phyloP scores from a whole-genome alignment of 1,140 invertebrate genomes.

The Heliconius hermathena region DNA sequence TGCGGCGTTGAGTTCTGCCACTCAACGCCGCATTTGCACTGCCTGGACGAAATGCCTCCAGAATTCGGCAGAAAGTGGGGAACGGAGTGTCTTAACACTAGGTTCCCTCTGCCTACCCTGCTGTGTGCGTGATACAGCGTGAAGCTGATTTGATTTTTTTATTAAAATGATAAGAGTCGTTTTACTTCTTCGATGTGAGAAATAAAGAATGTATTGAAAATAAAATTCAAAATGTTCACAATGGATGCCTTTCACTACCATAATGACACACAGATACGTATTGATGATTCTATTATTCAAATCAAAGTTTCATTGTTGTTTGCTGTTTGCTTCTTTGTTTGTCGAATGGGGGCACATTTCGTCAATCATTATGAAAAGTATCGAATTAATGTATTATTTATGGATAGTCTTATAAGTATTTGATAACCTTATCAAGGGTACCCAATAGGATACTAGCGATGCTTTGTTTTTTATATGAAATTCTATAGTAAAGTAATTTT shows the following conservation, averaged over 20 bases:
- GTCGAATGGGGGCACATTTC: conserved; percentile 21
- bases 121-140: too few species aligned
- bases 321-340: conserved; percentile 23
- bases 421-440: background rate
- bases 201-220: background rate
- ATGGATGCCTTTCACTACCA: background rate
- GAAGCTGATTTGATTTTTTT: too few species aligned
- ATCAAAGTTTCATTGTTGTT: conserved; percentile 13
- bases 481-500: too few species aligned
- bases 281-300: conserved; percentile 20
- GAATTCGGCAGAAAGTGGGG: too few species aligned
- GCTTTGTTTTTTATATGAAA: too few species aligned
- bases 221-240: background rate
- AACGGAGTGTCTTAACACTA: too few species aligned
- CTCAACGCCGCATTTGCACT: too few species aligned
- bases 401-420: background rate
- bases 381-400: background rate
- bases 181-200: background rate
- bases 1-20: too few species aligned
- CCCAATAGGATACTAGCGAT: too few species aligned
- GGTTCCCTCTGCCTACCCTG: too few species aligned
- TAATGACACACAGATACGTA: conserved; percentile 18
- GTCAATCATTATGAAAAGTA: conserved; percentile 20
- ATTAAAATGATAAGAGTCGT: background rate
- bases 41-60: too few species aligned